Evolutionary conservation across 2,888 invertebrate species (phyloP), one percentile per base, ranked within the genome.

Genomic region (Antitype chi): DNA sequence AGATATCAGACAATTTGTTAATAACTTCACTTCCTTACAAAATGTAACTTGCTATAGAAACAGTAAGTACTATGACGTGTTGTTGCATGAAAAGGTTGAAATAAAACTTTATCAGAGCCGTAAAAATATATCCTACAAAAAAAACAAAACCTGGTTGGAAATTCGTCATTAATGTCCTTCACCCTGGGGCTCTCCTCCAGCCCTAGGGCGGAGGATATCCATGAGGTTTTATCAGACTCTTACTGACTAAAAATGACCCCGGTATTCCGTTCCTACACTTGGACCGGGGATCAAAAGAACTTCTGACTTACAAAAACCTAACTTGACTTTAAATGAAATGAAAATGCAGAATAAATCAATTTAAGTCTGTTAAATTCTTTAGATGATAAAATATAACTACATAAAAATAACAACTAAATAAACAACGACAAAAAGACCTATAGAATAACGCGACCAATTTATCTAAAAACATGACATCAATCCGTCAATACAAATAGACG

Each of bases 1-100:
- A 62, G 73, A 68, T 69, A 76, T 66, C 70, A 49, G 66, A 52
- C 62, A 73, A 70, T 66, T 80, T 81, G 63, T 73, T 68, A 28
- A 28, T 53, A 32, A 82, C 55, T 76, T 67, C 0, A 62, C 60
- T 80, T 55, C 32, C 57, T n/a, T n/a, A 32, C 43, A 47, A 25
- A 52, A 47, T 47, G 47, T 53, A 43, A 47, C n/a, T 67, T 67
- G 59, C 1, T 70, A 7, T 53, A 69, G 49, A 52, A n/a, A 32
- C 20, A 49, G 1, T n/a, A 55, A 49, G 1, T n/a, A 55, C 20
- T n/a, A 13, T 17, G n/a, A n/a, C 53, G n/a, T 66, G 2, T 43
- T 38, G 7, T 17, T 11, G 7, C 6, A 43, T 67, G 2, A 47
- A 60, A n/a, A 49, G 23, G 15, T 28, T 66, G 38, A 28, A 64